Conservation (phyloP, 2,888 invertebrate species). For the Acanthacorydalis orientalis region DNA sequence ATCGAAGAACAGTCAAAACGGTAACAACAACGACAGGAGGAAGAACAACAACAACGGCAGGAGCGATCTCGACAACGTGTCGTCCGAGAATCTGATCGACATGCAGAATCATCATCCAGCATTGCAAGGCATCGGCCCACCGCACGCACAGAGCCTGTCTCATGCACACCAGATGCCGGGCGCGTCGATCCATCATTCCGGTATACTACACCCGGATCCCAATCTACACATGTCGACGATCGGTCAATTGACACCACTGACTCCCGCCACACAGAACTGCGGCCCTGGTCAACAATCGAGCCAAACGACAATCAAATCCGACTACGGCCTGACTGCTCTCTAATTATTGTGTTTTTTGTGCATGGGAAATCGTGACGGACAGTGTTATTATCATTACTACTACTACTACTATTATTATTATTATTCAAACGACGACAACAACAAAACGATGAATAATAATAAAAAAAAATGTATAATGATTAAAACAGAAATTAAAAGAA, state of each 20-base stretch:
- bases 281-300: conserved; percentile 32
- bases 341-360: conserved; percentile 25
- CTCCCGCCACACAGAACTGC: conserved; percentile 33
- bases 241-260: conserved; percentile 36
- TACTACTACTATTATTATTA: too few species aligned
- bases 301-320: conserved; percentile 59
- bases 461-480: too few species aligned
- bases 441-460: too few species aligned
- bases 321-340: conserved; percentile 72
- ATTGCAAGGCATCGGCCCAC: conserved; percentile 28
- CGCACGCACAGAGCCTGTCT: conserved; percentile 28
- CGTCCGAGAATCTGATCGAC: conserved; percentile 30
- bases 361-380: too few species aligned
- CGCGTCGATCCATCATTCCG: conserved; percentile 17
- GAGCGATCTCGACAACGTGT: conserved; percentile 39
- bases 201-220: conserved; percentile 24
- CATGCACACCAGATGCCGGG: conserved; percentile 36
- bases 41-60: conserved; percentile 38
- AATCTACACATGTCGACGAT: conserved; percentile 31
- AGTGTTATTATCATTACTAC: too few species aligned
- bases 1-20: conserved; percentile 23
- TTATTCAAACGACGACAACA: too few species aligned
- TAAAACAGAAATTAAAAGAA: too few species aligned
- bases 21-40: conserved; percentile 47
- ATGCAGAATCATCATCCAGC: conserved; percentile 28